Base-by-base conservation (phyloP, 2,888 invertebrate species). In the Caenorhabditis virilis region DNA sequence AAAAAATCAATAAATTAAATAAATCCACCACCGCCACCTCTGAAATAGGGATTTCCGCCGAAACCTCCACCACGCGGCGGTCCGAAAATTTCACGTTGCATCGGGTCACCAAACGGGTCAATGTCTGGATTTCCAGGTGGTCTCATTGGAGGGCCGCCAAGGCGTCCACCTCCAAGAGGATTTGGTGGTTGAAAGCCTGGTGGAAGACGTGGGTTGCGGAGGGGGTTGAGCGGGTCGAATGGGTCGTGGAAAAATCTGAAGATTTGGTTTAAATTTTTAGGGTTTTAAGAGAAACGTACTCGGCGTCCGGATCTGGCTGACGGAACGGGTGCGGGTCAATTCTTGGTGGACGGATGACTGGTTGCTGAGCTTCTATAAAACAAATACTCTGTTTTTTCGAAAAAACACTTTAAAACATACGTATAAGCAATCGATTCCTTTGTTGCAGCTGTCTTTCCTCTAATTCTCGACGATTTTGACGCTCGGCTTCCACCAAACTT, bases 21-120 rank as follows among this genome's bases (percentile, higher is more conserved):
- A 13, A 42, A 42, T 15, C 60, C 49, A 35, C 15, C 16, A 26
- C 60, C 60, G 20, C 59, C 58, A 11, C 47, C 36, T 39, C 60
- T 45, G 7, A 22, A 26, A 18, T 54, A 60, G 33, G 60, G 60
- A 46, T 49, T 43, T 46, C 60, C 54, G 9, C 45, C 50, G 41
- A 22, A 43, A 26, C 60, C 52, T 9, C 62, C 52, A 1, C 63
- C 58, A 48, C 62, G 51, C 45, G 63, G 54, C 13, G 43, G 42
- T n/a, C 52, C 35, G 23, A 54, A 33, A 1, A 50, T 50, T 33
- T 54, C 54, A 2, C 18, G 33, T 15, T 36, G 42, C 20, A 54
- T 39, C 13, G 30, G 38, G 13, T 51, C 60, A 5, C 49, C 39
- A 47, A 62, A 57, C 15, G 53, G 26, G 33, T 63, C 50, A 7